Evolutionary conservation across 2,113 vertebrate species (phyloP), one percentile per base, ranked within the genome.

Genomic region (Tricholaema leucomelas): DNA sequence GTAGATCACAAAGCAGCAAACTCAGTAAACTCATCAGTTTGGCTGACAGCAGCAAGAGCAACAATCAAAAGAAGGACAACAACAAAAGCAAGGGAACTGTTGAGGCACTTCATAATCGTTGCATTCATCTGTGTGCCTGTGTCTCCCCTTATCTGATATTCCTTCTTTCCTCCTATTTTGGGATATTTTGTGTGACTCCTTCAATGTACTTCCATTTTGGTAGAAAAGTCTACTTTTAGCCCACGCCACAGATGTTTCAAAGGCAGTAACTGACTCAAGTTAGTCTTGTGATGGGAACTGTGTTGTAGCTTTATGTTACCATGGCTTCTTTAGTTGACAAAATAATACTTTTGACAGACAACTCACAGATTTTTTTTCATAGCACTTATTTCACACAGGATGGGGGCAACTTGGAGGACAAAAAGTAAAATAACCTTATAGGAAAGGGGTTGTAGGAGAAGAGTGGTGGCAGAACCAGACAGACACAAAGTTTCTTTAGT

Each of bases 241-340:
- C 48, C 1, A 1, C 35, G 72, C n/a, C 86, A 86, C 90, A 81
- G 94, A 91, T 86, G 80, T 95, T 95, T 84, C 93, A 92, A 94
- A 95, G 77, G 88, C 88, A 93, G 82, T 55, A 25, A 90, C 38
- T 95, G 92, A 91, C 83, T 95, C 91, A 88, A 92, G 59, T 64
- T 69, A 52, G 36, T 88, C 94, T 95, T 92, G 85, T 94, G 92
- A 95, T 76, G 36, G 77, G 84, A 95, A 81, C 42, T 0, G 23
- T 33, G 27, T 67, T 74, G 64, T 69, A 78, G 72, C 58, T 90
- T 78, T 72, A 61, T 1, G 93, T 90, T 95, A 70, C 94, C 74
- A 94, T 90, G 77, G 88, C 88, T 90, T 65, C 83, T 93, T 86
- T 21, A 61, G 88, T 88, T 92, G 74, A 72, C 88, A 86, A 90